Evolutionary conservation across 2,113 vertebrate genomes (phyloP), one percentile per base, ranked within the genome.

Genomic region (Typhlomys cinereus): DNA sequence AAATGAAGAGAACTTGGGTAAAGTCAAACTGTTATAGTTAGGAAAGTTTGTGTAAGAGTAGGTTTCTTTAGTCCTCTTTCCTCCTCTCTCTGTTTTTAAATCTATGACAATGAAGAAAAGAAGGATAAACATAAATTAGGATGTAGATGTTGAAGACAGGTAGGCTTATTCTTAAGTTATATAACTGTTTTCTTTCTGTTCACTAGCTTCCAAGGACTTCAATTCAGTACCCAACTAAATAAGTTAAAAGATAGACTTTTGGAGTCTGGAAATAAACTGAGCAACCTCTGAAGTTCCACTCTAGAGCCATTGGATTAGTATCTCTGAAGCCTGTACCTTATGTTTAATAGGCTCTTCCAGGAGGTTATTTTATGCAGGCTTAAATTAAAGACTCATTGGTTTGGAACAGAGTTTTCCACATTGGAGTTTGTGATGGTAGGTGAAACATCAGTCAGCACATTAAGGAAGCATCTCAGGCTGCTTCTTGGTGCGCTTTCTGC

Each of bases 241-340:
- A 20, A 64, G 34, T 50, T 67, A 74, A 39, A 6, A 81, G 5
- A 71, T 36, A 59, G 73, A n/a, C 41, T 46, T 86, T 75, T 34
- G 69, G 21, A 54, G 15, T 87, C 73, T 92, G 29, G 59, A 93
- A 95, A 89, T 80, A 89, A 75, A 50, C 14, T 2, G 12, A 91
- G n/a, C 62, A 73, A 54, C 36, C 2, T 27, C 41, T 64, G 23
- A 39, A 11, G 29, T 1, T 31, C 12, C 14, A 54, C 27, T 9
- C 54, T 31, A 31, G 17, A 78, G 23, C 17, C 34, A 46, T 20
- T 48, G n/a, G 93, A 71, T 91, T 83, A 36, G 34, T 39, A 5
- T 59, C 18, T 54, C 70, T 36, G 29, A 20, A 34, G 70, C 23
- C 44, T 31, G 23, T 20, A 62, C 34, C 27, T 36, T 4, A 29